These are phyloP conservation scores for Colletes collaris DNA, from an alignment of 2,888 invertebrate species.

Conservation along the genomic window DNA sequence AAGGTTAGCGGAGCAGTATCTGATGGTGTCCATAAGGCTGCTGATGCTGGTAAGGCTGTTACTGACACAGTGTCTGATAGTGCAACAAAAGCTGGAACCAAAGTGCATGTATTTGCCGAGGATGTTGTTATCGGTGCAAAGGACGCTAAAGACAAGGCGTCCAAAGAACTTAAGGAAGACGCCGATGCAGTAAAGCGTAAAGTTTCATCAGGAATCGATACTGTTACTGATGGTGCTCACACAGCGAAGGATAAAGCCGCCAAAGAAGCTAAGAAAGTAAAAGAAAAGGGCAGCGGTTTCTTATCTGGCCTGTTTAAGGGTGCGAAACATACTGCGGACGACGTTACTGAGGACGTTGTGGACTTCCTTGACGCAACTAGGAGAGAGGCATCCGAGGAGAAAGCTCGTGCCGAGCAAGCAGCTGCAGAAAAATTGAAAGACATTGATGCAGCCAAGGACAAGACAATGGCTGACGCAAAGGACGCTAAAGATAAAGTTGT, in stretches of 20 bases:
- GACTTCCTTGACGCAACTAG: slow-evolving; percentile 74
- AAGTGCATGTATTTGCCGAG: slow-evolving; percentile 82
- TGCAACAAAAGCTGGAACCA: slow-evolving; percentile 78
- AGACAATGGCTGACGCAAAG: slow-evolving; percentile 57
- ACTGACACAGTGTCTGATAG: slow-evolving; percentile 49
- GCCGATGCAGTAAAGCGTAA: slow-evolving; percentile 64
- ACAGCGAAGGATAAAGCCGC: slow-evolving; percentile 56
- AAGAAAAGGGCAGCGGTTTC: slow-evolving; percentile 76
- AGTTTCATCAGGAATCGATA: slow-evolving; percentile 53
- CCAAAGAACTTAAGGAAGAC: slow-evolving; percentile 77
- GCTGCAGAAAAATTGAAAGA: slow-evolving; percentile 50
- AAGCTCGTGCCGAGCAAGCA: slow-evolving; percentile 60
- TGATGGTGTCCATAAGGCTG: slow-evolving; percentile 35
- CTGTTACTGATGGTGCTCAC: slow-evolving; percentile 50
- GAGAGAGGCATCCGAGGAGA: slow-evolving; percentile 63
- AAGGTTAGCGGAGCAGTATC: slow-evolving; percentile 54
- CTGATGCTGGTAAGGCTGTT: slow-evolving; percentile 41
- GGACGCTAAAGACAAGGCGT: slow-evolving; percentile 53
- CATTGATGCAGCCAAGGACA: slow-evolving; percentile 9
- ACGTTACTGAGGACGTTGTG: slow-evolving; percentile 65
- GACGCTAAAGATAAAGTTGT: slow-evolving; percentile 55
- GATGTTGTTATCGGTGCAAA: slow-evolving; percentile 77
- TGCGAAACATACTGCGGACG: slow-evolving; percentile 68
- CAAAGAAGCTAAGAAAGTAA: slow-evolving; percentile 55
- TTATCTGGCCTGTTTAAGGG: slow-evolving; percentile 70